Percentiles rank a stretch among this genome's conserved stretches.
Evolutionary conservation across 2,797 vertebrate genomes (phyloP).

Genomic region (Artibeus jamaicensis): DNA sequence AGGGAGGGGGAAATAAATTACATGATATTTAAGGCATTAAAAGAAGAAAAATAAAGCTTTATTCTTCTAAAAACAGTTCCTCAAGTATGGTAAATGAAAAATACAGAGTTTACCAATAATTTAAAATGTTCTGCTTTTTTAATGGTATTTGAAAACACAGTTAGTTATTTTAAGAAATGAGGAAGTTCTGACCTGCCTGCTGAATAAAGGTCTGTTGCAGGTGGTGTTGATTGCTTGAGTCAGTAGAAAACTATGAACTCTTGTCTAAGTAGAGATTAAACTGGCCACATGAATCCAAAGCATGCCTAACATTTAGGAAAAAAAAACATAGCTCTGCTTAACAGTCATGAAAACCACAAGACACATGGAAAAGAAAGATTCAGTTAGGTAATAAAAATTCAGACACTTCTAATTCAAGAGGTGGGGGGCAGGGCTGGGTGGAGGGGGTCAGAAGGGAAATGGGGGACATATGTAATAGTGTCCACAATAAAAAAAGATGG

Average conservation of each 20-base stretch:
- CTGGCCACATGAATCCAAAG: neutral
- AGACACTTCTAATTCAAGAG: neutral
- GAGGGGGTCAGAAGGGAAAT: no score
- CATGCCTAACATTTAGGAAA: neutral
- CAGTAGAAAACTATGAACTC: neutral
- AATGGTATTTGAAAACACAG: neutral
- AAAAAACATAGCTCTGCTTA: neutral
- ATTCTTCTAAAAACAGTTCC: neutral
- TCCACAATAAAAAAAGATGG: neutral
- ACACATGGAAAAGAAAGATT: neutral
- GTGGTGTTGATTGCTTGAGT: constrained; percentile 1
- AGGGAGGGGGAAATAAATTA: neutral
- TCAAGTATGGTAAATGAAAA: neutral
- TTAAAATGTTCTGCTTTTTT: neutral
- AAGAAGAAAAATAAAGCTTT: constrained; percentile 1
- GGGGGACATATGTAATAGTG: no score
- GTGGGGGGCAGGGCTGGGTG: no score
- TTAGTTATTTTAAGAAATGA: constrained; percentile 53
- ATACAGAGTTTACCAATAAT: neutral
- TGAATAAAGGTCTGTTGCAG: neutral
- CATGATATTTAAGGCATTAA: neutral
- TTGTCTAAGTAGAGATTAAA: neutral
- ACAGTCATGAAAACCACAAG: neutral
- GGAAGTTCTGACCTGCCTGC: constrained; percentile 3
- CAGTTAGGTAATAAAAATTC: neutral